Conservation (phyloP, 23 tunicate genomes). For the Trididemnum miniatum region DNA sequence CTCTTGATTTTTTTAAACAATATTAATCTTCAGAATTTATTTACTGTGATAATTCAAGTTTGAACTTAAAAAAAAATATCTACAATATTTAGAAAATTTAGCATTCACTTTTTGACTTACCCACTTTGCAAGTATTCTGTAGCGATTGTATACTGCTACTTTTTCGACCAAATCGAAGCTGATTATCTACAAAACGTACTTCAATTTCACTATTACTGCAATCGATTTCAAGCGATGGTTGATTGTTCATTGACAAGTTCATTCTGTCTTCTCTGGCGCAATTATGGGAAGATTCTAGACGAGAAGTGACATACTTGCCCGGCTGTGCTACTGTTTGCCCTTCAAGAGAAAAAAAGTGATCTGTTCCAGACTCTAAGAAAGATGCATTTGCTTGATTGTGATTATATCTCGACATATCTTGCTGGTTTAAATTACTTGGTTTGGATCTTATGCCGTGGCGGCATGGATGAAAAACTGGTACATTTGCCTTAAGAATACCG, state of each 20-base stretch:
- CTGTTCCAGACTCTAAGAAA: background rate
- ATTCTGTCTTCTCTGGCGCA: background rate
- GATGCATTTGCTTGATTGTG: background rate
- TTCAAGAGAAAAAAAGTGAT: background rate
- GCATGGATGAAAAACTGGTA: background rate
- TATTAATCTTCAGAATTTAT: too few species aligned
- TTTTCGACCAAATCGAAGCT: background rate
- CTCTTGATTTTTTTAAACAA: too few species aligned
- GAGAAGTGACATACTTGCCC: background rate
- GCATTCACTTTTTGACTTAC: constrained; percentile 13
- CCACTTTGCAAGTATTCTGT: constrained; percentile 15
- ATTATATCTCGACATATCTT: background rate
- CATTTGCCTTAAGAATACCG: background rate
- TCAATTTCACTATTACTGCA: constrained; percentile 79
- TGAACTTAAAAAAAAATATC: too few species aligned
- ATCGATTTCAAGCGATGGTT: constrained; percentile 66
- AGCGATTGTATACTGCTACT: background rate
- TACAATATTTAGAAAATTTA: too few species aligned
- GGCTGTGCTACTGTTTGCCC: background rate
- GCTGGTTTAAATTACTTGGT: background rate
- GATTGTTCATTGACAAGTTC: background rate
- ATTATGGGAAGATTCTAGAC: background rate
- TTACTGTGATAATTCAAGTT: too few species aligned
- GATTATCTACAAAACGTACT: constrained; percentile 29
- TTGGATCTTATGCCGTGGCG: background rate